phyloP scores from a whole-genome alignment of 2,797 vertebrate genomes.

The Champsocephalus gunnari region DNA sequence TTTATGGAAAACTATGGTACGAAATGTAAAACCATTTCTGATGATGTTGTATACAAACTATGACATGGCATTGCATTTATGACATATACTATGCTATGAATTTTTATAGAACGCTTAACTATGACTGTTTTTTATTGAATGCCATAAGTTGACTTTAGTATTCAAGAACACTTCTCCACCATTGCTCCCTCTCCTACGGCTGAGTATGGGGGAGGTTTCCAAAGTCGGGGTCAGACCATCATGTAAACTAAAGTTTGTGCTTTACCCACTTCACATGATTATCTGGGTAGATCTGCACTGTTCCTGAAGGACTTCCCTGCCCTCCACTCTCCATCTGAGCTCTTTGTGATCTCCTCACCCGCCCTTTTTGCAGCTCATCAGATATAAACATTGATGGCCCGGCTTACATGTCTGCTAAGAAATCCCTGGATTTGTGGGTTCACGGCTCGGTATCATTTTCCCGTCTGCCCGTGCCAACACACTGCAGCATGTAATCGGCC shows the following conservation, averaged over 20 bases:
- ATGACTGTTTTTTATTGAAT: background rate
- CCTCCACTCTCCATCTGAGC: background rate
- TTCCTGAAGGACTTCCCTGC: background rate
- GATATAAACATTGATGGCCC: background rate
- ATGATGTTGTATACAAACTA: too few species aligned
- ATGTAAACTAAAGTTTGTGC: too few species aligned
- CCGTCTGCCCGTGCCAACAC: conserved; percentile 49
- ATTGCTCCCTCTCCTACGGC: too few species aligned
- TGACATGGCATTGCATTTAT: too few species aligned
- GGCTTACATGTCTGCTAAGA: conserved; percentile 46
- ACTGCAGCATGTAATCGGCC: conserved; percentile 57
- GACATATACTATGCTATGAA: background rate
- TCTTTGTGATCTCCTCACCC: conserved; percentile 3
- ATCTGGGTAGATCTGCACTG: too few species aligned
- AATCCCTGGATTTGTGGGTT: conserved; percentile 52
- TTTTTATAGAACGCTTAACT: background rate
- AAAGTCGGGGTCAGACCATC: too few species aligned
- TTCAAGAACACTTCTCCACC: too few species aligned
- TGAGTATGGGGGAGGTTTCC: too few species aligned
- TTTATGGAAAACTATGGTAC: too few species aligned
- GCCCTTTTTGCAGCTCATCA: conserved; percentile 1
- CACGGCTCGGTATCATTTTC: conserved; percentile 46
- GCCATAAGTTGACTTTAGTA: background rate
- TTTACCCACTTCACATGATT: background rate
- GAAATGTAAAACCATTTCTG: too few species aligned